These are phyloP conservation scores for Lycocorax pyrrhopterus DNA, from an alignment of 2,113 vertebrate species.

Conservation along the genomic window DNA sequence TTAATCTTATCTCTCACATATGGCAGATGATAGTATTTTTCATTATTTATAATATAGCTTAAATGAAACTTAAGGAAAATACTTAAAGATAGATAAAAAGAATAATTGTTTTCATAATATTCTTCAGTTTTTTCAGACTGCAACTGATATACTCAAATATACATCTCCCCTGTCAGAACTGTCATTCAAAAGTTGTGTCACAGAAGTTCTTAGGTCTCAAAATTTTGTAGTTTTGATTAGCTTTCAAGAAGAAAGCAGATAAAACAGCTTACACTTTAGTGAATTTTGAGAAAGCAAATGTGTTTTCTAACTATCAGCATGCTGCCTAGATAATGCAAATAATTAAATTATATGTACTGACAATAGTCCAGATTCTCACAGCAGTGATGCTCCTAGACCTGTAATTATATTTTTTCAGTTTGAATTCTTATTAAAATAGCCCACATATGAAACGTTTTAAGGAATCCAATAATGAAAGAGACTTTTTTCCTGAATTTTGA, in stretches of 20 bases:
- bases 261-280: not conserved
- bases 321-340: not conserved
- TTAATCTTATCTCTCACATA: not conserved
- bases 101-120: not conserved
- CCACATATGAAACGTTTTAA: not conserved
- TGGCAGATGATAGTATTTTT: not conserved
- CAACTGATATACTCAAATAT: not conserved
- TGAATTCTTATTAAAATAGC: not conserved
- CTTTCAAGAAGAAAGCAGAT: not conserved
- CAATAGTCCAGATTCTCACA: not conserved
- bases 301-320: not conserved
- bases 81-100: not conserved
- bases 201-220: not conserved
- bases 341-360: not conserved
- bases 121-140: not conserved
- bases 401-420: not conserved
- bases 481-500: not conserved
- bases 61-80: not conserved
- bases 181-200: not conserved
- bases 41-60: not conserved
- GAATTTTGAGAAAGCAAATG: not conserved
- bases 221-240: not conserved
- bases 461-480: not conserved
- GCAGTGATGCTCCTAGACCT: not conserved
- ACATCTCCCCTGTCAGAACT: not conserved